Evolutionary conservation across 2,888 invertebrate species (phyloP).

Genomic region (Peribatodes rhomboidaria): DNA sequence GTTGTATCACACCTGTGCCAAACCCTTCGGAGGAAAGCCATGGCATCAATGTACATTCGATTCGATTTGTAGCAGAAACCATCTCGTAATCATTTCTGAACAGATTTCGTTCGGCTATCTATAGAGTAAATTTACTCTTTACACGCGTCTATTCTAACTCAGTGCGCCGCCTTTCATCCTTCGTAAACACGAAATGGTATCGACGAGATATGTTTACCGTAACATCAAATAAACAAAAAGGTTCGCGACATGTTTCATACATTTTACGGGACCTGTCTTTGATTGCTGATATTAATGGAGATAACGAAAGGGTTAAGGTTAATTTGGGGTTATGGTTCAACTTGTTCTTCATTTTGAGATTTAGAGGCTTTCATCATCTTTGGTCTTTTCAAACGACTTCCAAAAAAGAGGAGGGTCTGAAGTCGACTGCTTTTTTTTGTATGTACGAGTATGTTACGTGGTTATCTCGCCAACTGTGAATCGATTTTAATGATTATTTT

Average conservation of each 20-base stretch:
- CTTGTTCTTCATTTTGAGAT: not conserved
- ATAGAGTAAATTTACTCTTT: not conserved
- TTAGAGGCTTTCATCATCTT: too few species aligned
- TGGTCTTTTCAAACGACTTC: too few species aligned
- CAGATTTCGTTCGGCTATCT: not conserved
- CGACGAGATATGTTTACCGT: slow-evolving; percentile 14
- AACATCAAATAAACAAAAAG: slow-evolving; percentile 24
- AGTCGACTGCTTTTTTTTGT: too few species aligned
- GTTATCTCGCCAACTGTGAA: too few species aligned
- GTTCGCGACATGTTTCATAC: slow-evolving; percentile 3
- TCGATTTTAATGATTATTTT: too few species aligned
- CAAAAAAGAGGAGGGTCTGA: too few species aligned
- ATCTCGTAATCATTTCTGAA: not conserved
- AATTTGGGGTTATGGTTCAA: not conserved
- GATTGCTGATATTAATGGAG: not conserved
- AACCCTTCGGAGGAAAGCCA: too few species aligned
- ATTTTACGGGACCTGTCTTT: not conserved
- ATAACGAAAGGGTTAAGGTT: not conserved
- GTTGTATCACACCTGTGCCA: too few species aligned
- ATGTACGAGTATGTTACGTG: too few species aligned
- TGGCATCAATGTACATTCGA: too few species aligned
- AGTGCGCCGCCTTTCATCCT: slow-evolving; percentile 9
- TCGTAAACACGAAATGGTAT: slow-evolving; percentile 21
- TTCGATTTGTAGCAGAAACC: too few species aligned
- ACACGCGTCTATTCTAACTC: slow-evolving; percentile 5